A percentile compares a stretch with the other conserved stretches of the same genome.
phyloP scores from a whole-genome alignment of 2,888 invertebrate species.

The Endotricha flammealis region DNA sequence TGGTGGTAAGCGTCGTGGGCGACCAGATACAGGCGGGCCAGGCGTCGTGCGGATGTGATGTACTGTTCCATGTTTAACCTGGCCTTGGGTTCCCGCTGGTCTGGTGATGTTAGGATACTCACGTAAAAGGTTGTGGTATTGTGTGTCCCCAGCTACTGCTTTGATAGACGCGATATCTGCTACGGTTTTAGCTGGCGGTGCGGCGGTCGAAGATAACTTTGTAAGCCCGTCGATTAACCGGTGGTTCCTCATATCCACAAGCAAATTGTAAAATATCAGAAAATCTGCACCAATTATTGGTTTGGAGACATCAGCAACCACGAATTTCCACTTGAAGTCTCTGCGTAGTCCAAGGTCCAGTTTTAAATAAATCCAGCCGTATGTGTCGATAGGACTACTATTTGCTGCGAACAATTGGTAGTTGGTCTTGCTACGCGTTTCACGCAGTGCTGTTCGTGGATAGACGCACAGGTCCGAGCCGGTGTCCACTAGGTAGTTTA shows the following conservation, averaged over 20 bases:
- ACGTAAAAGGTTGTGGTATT: conserved; percentile 3
- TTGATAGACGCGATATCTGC: not conserved
- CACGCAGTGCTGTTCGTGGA: conserved; percentile 13
- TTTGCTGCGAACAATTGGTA: conserved; percentile 36
- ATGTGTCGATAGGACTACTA: conserved; percentile 26
- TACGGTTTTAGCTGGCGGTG: not conserved
- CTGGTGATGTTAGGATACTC: conserved; percentile 11
- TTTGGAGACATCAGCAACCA: conserved; percentile 33
- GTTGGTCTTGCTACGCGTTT: conserved; percentile 14
- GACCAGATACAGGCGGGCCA: conserved; percentile 7
- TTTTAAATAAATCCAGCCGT: conserved; percentile 14
- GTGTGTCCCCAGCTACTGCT: conserved; percentile 2
- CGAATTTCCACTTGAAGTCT: conserved; percentile 32
- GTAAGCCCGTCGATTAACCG: conserved; percentile 9
- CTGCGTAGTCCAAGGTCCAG: conserved; percentile 19
- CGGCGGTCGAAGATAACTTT: not conserved
- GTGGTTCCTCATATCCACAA: conserved; percentile 12
- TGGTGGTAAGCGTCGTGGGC: conserved; percentile 10
- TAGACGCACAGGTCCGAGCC: conserved; percentile 23
- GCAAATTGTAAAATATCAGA: conserved; percentile 12
- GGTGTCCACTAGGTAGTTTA: conserved; percentile 20
- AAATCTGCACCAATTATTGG: conserved; percentile 32
- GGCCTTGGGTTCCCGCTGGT: conserved; percentile 8
- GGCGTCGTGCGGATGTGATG: conserved; percentile 15
- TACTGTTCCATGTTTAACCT: conserved; percentile 9